These are phyloP conservation scores for Euwallacea fornicatus DNA, from an alignment of 1,140 invertebrate species.

Conservation along the genomic window DNA sequence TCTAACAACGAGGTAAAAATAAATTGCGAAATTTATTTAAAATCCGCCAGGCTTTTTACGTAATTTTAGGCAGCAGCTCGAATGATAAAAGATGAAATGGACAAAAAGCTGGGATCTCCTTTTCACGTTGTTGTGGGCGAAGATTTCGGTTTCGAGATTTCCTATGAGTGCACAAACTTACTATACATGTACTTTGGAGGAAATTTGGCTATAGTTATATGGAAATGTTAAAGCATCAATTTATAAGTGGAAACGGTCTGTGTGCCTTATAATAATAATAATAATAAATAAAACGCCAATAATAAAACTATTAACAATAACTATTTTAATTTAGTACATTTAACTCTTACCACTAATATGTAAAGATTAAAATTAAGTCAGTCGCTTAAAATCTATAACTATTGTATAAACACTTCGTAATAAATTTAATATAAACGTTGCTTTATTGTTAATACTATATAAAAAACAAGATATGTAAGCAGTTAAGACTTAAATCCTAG, in stretches of 20 bases:
- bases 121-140: conserved; percentile 94
- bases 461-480: too few species aligned
- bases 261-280: neutral
- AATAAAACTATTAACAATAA: conserved; percentile 20
- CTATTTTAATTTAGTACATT: conserved; percentile 35
- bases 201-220: conserved; percentile 84
- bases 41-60: neutral
- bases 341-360: conserved; percentile 16
- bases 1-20: conserved; percentile 75
- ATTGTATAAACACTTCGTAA: too few species aligned
- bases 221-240: conserved; percentile 69
- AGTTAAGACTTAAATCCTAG: too few species aligned
- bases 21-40: too few species aligned
- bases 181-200: conserved; percentile 92
- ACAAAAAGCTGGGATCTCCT: conserved; percentile 90
- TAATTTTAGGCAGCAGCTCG: conserved; percentile 67
- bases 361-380: conserved; percentile 18
- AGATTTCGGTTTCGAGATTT: conserved; percentile 90
- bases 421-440: too few species aligned
- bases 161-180: conserved; percentile 86
- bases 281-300: too few species aligned
- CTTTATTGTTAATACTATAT: too few species aligned
- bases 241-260: neutral
- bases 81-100: conserved; percentile 91
- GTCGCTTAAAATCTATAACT: too few species aligned